Percentiles rank a stretch among this genome's conserved stretches.
These are phyloP conservation scores for Girardinus metallicus DNA, from an alignment of 2,797 vertebrate genomes.

Conservation along the genomic window DNA sequence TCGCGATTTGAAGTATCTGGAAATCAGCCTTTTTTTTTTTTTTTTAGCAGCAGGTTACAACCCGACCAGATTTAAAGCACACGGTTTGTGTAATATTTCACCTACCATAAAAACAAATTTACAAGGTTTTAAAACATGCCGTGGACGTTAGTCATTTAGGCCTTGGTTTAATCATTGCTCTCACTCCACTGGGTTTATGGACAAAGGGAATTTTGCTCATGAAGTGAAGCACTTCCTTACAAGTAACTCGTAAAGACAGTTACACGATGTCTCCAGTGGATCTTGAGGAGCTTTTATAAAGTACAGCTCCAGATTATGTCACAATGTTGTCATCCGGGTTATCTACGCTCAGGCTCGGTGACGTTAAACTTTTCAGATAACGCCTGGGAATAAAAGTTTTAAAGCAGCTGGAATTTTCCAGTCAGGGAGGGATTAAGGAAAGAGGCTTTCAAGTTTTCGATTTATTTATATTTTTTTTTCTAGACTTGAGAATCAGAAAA, in stretches of 20 bases:
- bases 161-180: slow-evolving; percentile 15
- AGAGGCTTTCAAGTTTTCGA: slow-evolving; percentile 17
- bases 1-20: slow-evolving; percentile 51
- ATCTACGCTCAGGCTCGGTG: slow-evolving; percentile 23
- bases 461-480: neutral
- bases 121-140: slow-evolving; percentile 1
- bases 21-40: slow-evolving; percentile 39
- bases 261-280: slow-evolving; percentile 11
- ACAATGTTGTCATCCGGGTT: slow-evolving; percentile 24
- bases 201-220: slow-evolving; percentile 17
- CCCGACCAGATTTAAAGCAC: neutral
- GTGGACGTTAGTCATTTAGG: slow-evolving; percentile 1
- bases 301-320: slow-evolving; percentile 26
- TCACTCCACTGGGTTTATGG: slow-evolving; percentile 12
- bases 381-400: slow-evolving; percentile 10
- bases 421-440: slow-evolving; percentile 31
- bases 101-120: slow-evolving; percentile 8
- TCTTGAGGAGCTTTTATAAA: slow-evolving; percentile 38
- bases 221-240: slow-evolving; percentile 2
- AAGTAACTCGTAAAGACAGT: slow-evolving; percentile 7
- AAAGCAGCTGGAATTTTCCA: slow-evolving; percentile 27
- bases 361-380: slow-evolving; percentile 32
- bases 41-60: slow-evolving; percentile 5
- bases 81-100: slow-evolving; percentile 5
- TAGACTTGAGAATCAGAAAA: slow-evolving; percentile 13